Evolutionary conservation across 2,113 vertebrate genomes (phyloP).

Genomic region (Calypte anna): DNA sequence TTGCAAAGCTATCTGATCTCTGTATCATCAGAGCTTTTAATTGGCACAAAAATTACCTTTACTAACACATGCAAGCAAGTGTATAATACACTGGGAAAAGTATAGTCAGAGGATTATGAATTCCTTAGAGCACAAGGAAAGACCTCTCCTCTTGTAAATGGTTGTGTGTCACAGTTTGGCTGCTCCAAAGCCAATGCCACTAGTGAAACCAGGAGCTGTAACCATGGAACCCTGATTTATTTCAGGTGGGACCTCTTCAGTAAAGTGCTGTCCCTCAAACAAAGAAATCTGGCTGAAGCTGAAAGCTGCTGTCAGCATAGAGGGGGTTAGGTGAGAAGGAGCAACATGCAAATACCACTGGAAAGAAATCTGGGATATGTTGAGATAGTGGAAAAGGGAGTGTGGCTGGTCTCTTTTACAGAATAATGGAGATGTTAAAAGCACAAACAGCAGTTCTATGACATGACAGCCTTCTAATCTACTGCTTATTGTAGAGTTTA

Average conservation of each 20-base stretch:
- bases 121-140: not conserved
- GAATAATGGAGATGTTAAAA: not conserved
- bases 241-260: not conserved
- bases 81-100: not conserved
- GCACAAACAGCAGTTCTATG: not conserved
- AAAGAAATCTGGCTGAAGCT: not conserved
- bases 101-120: not conserved
- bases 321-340: not conserved
- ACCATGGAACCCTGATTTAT: not conserved
- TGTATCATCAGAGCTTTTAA: conserved; percentile 33
- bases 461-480: not conserved
- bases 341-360: not conserved
- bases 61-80: not conserved
- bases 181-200: not conserved
- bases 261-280: not conserved
- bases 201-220: not conserved
- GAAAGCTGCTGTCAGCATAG: fast-evolving
- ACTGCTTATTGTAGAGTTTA: not conserved
- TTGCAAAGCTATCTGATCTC: not conserved
- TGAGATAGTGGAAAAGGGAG: not conserved
- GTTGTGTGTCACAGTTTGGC: not conserved
- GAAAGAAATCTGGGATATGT: not conserved
- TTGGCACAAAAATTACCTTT: conserved; percentile 29
- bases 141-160: not conserved
- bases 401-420: not conserved